These are phyloP conservation scores for Microcebus lehilahytsara DNA, from an alignment of 2,113 vertebrate species.

Conservation along the genomic window DNA sequence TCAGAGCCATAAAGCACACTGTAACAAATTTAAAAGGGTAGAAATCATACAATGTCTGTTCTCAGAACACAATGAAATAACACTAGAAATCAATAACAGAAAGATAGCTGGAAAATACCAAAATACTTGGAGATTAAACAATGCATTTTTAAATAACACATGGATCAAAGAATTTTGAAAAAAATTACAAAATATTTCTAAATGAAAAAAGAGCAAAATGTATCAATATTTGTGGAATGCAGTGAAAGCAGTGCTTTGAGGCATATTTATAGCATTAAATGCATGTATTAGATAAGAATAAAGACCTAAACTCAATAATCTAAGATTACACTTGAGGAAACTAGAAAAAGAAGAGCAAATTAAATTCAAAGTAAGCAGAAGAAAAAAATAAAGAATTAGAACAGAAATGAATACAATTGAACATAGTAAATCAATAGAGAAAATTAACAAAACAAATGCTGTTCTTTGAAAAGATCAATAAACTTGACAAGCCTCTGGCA, in stretches of 20 bases:
- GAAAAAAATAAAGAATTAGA: background rate
- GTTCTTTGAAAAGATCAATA: background rate
- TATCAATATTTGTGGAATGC: background rate
- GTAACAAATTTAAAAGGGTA: background rate
- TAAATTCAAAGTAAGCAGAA: background rate
- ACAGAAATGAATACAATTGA: background rate
- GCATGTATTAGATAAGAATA: background rate
- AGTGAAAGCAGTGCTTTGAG: background rate
- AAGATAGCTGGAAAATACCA: background rate
- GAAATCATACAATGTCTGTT: background rate
- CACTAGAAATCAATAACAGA: background rate
- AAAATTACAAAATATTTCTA: background rate
- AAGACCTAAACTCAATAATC: background rate
- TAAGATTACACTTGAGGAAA: background rate
- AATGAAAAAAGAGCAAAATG: background rate
- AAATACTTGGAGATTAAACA: background rate
- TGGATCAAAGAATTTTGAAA: background rate
- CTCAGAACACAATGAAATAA: background rate
- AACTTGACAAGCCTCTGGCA: background rate
- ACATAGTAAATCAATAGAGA: background rate
- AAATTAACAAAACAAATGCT: background rate
- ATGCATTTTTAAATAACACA: background rate
- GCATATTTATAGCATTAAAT: background rate
- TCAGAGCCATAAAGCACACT: background rate
- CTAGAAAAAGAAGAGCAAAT: background rate